phyloP scores from a whole-genome alignment of 2,888 invertebrate genomes.

The Flexamia atlantica region DNA sequence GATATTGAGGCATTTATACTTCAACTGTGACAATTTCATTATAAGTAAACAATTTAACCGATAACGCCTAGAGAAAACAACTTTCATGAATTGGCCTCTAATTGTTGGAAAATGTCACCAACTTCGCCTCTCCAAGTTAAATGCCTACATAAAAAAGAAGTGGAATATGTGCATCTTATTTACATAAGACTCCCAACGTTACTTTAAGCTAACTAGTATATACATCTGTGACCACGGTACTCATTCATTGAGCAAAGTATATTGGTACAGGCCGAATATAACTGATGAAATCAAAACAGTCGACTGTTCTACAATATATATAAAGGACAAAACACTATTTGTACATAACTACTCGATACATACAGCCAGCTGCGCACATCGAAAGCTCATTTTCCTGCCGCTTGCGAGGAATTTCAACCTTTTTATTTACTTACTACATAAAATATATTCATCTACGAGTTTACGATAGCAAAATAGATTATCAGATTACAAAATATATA shows the following conservation, averaged over 20 bases:
- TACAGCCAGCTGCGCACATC: conserved; percentile 22
- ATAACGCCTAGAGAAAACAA: too few species aligned
- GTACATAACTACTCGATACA: conserved; percentile 42
- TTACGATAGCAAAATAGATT: conserved; percentile 20
- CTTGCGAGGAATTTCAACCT: conserved; percentile 2
- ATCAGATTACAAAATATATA: conserved; percentile 36
- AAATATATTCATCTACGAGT: conserved; percentile 23
- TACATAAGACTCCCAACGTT: conserved; percentile 43
- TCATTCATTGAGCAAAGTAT: conserved; percentile 53
- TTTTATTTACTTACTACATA: neutral
- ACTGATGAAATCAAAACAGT: neutral
- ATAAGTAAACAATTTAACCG: too few species aligned
- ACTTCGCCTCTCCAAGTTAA: conserved; percentile 10
- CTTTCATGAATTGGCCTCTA: too few species aligned
- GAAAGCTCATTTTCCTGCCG: conserved; percentile 30
- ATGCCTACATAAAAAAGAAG: conserved; percentile 24
- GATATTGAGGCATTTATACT: too few species aligned
- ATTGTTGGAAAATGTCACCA: conserved; percentile 21
- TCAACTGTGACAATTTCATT: too few species aligned
- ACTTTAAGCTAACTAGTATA: conserved; percentile 32
- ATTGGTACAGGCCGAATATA: conserved; percentile 43
- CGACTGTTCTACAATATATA: conserved; percentile 28
- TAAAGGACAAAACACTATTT: conserved; percentile 45
- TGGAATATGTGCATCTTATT: conserved; percentile 55
- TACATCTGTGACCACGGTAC: conserved; percentile 33